Conservation (phyloP, 2,888 invertebrate genomes). For the Saturnia pavonia region DNA sequence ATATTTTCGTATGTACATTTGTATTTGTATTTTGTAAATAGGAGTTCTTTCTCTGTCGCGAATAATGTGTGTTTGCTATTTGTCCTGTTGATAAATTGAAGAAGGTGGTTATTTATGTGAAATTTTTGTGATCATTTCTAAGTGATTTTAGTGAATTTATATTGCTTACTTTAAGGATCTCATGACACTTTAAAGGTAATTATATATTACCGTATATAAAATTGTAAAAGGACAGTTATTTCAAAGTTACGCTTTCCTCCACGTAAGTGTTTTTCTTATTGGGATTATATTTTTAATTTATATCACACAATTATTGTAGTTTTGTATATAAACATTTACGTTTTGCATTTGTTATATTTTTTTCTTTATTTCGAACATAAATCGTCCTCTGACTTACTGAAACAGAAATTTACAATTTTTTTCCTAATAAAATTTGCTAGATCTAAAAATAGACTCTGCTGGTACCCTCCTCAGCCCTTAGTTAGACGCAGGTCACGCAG, state of each 20-base stretch:
- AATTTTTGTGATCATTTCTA: not conserved
- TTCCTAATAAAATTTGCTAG: not conserved
- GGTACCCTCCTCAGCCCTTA: conserved; percentile 1
- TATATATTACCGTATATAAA: not conserved
- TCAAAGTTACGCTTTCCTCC: not conserved
- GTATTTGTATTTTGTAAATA: too few species aligned
- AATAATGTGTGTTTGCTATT: not conserved
- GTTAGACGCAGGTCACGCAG: conserved; percentile 13
- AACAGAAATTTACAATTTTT: not conserved
- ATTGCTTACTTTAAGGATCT: not conserved
- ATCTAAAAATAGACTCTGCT: conserved; percentile 9
- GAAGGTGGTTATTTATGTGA: not conserved
- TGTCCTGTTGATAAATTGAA: not conserved
- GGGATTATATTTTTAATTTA: not conserved
- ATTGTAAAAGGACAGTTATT: not conserved
- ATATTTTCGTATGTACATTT: too few species aligned
- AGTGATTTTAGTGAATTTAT: not conserved
- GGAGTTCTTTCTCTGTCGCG: too few species aligned
- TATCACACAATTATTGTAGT: not conserved
- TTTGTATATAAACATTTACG: not conserved
- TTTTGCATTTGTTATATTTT: not conserved
- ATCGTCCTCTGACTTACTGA: not conserved
- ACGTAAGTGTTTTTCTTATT: conserved; percentile 4
- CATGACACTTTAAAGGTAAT: not conserved
- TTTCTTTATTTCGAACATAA: too few species aligned